These are phyloP conservation scores for Drosophila pruinosa DNA, from an alignment of 1,140 invertebrate species.

Conservation along the genomic window DNA sequence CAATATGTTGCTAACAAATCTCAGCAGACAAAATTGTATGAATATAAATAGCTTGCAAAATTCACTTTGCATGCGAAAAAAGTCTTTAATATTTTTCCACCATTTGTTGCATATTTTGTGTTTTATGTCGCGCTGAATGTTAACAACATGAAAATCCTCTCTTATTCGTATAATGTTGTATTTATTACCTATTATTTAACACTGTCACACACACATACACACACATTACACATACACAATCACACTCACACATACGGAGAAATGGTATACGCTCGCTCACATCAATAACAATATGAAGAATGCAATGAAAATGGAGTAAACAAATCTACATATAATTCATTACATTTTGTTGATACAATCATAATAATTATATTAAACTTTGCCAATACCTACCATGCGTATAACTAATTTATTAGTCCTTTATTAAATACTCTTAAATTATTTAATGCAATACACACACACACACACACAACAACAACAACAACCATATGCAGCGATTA, in stretches of 20 bases:
- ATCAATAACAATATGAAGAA: not conserved
- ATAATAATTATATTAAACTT: slow-evolving; percentile 59
- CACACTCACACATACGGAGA: slow-evolving; percentile 24
- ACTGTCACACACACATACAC: slow-evolving; percentile 7
- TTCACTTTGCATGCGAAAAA: not conserved
- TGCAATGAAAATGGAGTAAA: slow-evolving; percentile 29
- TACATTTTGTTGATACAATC: slow-evolving; percentile 72
- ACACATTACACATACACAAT: slow-evolving; percentile 18
- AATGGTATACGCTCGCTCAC: slow-evolving; percentile 28
- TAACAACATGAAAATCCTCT: slow-evolving; percentile 51
- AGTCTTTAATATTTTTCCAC: not conserved
- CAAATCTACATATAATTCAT: slow-evolving; percentile 47
- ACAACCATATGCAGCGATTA: slow-evolving; percentile 33
- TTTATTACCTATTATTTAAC: slow-evolving; percentile 68
- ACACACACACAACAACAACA: slow-evolving; percentile 2
- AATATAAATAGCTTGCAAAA: not conserved
- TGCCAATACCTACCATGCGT: slow-evolving; percentile 68
- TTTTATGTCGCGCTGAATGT: slow-evolving; percentile 37
- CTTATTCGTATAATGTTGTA: slow-evolving; percentile 75
- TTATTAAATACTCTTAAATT: slow-evolving; percentile 80
- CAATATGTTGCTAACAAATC: slow-evolving; percentile 17
- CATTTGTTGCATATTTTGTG: slow-evolving; percentile 42
- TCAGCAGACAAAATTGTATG: not conserved
- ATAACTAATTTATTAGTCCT: slow-evolving; percentile 73
- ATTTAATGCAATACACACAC: slow-evolving; percentile 49